phyloP scores from a whole-genome alignment of 2,888 invertebrate genomes.

The Timema cristinae region DNA sequence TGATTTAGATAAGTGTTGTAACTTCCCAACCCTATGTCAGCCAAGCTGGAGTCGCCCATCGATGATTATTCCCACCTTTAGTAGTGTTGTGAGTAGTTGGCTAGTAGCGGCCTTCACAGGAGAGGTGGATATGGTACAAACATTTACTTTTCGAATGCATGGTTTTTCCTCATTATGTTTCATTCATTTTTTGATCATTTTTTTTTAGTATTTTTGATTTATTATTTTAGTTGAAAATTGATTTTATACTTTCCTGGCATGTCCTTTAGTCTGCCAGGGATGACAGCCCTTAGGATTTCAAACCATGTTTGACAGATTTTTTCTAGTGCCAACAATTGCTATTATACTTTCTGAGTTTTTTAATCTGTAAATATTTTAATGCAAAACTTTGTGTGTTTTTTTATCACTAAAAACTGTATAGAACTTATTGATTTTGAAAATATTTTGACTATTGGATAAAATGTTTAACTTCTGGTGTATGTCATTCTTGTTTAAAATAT shows the following conservation, averaged over 20 bases:
- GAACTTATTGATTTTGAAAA: no score
- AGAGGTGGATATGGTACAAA: no score
- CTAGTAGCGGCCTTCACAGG: conserved; percentile 7
- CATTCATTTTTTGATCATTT: neutral
- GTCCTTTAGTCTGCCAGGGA: conserved; percentile 11
- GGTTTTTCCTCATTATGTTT: neutral
- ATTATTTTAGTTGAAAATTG: neutral
- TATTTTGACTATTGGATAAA: no score
- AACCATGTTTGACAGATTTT: neutral
- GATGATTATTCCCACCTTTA: neutral
- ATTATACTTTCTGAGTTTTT: no score
- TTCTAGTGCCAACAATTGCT: neutral
- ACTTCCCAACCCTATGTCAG: neutral
- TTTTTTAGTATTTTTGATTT: conserved; percentile 1
- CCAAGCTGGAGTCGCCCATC: no score
- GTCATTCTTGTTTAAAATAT: no score
- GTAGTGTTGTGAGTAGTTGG: conserved; percentile 23
- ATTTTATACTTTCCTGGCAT: conserved; percentile 8
- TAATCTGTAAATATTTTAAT: no score
- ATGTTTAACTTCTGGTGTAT: no score
- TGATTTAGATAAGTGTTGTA: conserved; percentile 13
- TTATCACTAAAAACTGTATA: no score
- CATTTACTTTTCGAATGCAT: no score
- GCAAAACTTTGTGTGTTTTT: no score
- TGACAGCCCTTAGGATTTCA: neutral